Evolutionary conservation across 2,113 vertebrate genomes (phyloP).

Genomic region (Eudyptes chrysolophus): DNA sequence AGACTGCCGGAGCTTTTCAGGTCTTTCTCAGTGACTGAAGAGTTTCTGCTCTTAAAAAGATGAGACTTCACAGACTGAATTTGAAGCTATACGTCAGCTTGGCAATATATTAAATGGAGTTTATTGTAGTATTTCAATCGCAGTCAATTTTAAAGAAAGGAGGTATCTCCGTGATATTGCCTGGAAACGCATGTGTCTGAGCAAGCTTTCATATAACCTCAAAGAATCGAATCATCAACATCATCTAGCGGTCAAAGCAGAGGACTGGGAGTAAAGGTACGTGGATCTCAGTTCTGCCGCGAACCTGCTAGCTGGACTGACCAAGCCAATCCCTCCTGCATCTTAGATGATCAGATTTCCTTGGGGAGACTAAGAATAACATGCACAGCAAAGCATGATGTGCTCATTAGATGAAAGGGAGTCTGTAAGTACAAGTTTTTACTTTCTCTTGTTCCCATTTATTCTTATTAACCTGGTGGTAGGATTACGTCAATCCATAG

Average conservation of each 20-base stretch:
- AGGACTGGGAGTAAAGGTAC: background rate
- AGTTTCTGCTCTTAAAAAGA: background rate
- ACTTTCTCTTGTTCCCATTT: background rate
- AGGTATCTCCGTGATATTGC: background rate
- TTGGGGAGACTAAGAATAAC: background rate
- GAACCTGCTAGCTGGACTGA: background rate
- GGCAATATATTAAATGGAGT: background rate
- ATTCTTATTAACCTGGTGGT: background rate
- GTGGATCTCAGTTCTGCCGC: background rate
- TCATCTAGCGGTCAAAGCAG: slow-evolving; percentile 29
- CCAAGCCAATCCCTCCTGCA: background rate
- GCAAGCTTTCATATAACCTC: background rate
- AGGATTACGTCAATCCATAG: background rate
- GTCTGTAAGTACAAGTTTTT: background rate
- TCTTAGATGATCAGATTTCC: background rate
- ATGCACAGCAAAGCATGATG: background rate
- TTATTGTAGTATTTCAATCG: background rate
- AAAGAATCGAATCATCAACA: background rate
- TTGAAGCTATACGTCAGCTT: background rate
- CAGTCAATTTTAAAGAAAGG: slow-evolving; percentile 3
- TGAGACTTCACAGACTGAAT: background rate
- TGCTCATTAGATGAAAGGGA: background rate
- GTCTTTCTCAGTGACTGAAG: background rate
- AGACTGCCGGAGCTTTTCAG: background rate
- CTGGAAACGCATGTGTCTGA: background rate